Base-by-base conservation (phyloP, 2,113 vertebrate species). In the Cephalopholis sonnerati region DNA sequence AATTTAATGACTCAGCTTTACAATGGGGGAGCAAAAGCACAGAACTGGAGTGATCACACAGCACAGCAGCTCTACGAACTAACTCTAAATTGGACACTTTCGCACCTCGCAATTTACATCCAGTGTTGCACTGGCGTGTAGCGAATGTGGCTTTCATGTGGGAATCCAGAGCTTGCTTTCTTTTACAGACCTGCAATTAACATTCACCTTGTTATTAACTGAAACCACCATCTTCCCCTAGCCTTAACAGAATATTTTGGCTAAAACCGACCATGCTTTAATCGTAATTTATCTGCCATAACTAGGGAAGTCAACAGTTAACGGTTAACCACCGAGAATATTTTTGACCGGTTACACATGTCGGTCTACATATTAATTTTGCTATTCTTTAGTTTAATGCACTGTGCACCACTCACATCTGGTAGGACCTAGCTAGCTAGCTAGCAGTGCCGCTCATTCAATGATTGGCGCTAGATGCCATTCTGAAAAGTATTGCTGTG, bases 1-100 rank as follows among this genome's bases (percentile, higher is more conserved):
- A 10, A 39, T 48, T 65, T 25, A 72, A 77, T 80, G 68, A 77
- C 67, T 58, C 12, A 39, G n/a, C n/a, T 72, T 71, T 66, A 12
- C 57, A 57, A 55, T 39, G 27, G 16, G 27, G 18, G n/a, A 36
- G 22, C 20, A 54, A 59, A 77, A 36, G n/a, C 41, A 18, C 36
- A 5, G 32, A 36, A 13, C 1, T 39, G 48, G 24, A 41, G 46
- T 7, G n/a, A 65, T 58, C 22, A 20, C 29, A n/a, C 39, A 6
- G 15, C 53, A 12, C 3, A 63, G 27, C 15, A 17, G 59, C 50
- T 22, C 22, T 20, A 13, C 5, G 13, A 16, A 48, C 24, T 24
- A 55, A 9, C 36, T 36, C 12, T 48, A 22, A 48, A 57, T 12
- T 55, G n/a, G 55, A 72, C 0, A 27, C 25, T 66, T 32, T n/a